Evolutionary conservation across 2,113 vertebrate genomes (phyloP).

Genomic region (Arizona elegans): DNA sequence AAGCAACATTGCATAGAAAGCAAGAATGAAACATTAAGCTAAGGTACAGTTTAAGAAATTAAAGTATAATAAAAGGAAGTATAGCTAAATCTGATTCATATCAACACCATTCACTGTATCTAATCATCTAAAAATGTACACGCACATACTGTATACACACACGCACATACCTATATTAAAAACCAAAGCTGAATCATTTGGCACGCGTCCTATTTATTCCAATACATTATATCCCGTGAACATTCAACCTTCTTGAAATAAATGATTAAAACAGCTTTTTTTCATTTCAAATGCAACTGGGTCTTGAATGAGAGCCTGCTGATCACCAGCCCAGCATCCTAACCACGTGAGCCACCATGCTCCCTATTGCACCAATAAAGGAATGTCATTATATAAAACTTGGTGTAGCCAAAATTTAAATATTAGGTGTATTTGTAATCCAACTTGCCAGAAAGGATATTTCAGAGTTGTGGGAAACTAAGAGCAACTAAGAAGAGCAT

Average conservation of each 20-base stretch:
- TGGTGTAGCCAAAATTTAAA: not conserved
- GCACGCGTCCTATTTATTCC: not conserved
- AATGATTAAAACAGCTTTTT: not conserved
- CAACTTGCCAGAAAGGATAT: not conserved
- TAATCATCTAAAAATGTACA: not conserved
- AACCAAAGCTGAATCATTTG: not conserved
- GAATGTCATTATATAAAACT: not conserved
- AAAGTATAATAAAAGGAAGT: not conserved
- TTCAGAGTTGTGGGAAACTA: not conserved
- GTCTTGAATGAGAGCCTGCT: no score
- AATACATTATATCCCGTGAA: not conserved
- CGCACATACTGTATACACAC: no score
- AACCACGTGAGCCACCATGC: no score
- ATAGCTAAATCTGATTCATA: not conserved
- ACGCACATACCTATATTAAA: no score
- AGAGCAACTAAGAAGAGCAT: not conserved
- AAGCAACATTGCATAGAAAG: not conserved
- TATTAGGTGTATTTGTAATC: not conserved
- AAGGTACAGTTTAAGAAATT: not conserved
- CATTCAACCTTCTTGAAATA: slow-evolving; percentile 20
- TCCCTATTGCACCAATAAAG: not conserved
- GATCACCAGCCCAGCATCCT: no score
- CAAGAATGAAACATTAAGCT: not conserved
- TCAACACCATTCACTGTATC: not conserved
- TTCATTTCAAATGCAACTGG: not conserved